Percentiles rank a stretch among this genome's conserved stretches.
Evolutionary conservation across 1,140 invertebrate species (phyloP).

Genomic region (Eubasilissa regina): DNA sequence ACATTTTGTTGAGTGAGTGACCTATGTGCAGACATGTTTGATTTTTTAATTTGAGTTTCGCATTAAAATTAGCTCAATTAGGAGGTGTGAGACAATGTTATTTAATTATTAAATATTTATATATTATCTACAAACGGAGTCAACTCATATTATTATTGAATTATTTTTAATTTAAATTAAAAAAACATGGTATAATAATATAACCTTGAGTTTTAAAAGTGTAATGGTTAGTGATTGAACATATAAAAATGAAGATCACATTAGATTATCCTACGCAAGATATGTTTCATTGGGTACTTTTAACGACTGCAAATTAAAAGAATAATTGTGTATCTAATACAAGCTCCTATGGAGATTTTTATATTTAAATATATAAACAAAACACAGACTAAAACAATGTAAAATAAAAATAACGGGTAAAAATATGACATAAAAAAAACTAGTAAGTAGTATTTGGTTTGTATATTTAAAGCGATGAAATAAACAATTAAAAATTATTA

Average conservation of each 20-base stretch:
- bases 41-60: not conserved
- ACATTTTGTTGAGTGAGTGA: conserved; percentile 8
- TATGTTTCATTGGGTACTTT: conserved; percentile 60
- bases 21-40: not conserved
- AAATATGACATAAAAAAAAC: conserved; percentile 70
- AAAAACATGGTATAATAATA: conserved; percentile 58
- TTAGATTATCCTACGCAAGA: conserved; percentile 58
- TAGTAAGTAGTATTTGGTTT: conserved; percentile 72
- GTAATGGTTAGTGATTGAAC: conserved; percentile 60
- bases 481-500: conserved; percentile 74
- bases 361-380: conserved; percentile 69
- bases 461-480: conserved; percentile 71
- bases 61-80: conserved; percentile 39
- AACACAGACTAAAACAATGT: conserved; percentile 69
- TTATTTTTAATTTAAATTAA: conserved; percentile 52
- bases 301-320: conserved; percentile 61
- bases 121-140: conserved; percentile 29
- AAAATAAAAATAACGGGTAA: conserved; percentile 70
- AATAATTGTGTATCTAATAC: conserved; percentile 62
- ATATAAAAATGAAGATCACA: conserved; percentile 55
- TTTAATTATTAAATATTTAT: conserved; percentile 41
- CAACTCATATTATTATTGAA: conserved; percentile 36
- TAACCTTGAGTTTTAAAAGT: conserved; percentile 60
- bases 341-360: conserved; percentile 73
- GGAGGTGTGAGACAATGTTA: conserved; percentile 22